Conservation (phyloP, 2,888 invertebrate species). For the Oligia fasciuncula region DNA sequence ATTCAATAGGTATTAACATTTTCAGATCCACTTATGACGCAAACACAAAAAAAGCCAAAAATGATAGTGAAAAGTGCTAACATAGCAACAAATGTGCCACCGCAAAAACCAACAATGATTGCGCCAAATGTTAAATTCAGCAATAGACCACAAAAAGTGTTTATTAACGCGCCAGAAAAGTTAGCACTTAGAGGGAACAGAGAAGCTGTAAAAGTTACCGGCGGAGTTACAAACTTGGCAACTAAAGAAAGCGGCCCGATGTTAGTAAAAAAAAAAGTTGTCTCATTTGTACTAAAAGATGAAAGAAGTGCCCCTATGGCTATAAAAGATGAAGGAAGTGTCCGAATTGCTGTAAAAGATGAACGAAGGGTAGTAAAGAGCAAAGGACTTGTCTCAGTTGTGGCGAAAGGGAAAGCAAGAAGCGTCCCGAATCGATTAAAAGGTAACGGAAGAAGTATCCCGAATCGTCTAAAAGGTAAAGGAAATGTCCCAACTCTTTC, state of each 20-base stretch:
- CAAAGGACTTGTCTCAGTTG: background rate
- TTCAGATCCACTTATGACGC: conserved; percentile 21
- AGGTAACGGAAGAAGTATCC: conserved; percentile 1
- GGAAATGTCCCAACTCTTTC: background rate
- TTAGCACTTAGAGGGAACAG: background rate
- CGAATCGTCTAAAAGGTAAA: conserved; percentile 2
- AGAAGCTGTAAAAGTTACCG: conserved; percentile 8
- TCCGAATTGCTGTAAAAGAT: background rate
- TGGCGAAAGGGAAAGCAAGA: conserved; percentile 2
- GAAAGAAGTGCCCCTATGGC: background rate
- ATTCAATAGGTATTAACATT: background rate
- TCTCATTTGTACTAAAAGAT: background rate
- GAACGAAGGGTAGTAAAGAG: background rate
- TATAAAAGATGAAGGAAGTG: background rate
- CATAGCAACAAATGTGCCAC: background rate
- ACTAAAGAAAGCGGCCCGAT: background rate
- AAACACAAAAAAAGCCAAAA: background rate
- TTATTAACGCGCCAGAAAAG: background rate
- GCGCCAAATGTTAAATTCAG: background rate
- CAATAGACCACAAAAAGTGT: background rate
- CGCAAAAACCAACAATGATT: background rate
- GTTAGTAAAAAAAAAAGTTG: background rate
- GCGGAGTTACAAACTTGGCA: background rate
- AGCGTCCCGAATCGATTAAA: background rate
- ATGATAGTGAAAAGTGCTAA: background rate